These are phyloP conservation scores for Drosophila seguyi DNA, from an alignment of 1,140 invertebrate genomes.

Conservation along the genomic window DNA sequence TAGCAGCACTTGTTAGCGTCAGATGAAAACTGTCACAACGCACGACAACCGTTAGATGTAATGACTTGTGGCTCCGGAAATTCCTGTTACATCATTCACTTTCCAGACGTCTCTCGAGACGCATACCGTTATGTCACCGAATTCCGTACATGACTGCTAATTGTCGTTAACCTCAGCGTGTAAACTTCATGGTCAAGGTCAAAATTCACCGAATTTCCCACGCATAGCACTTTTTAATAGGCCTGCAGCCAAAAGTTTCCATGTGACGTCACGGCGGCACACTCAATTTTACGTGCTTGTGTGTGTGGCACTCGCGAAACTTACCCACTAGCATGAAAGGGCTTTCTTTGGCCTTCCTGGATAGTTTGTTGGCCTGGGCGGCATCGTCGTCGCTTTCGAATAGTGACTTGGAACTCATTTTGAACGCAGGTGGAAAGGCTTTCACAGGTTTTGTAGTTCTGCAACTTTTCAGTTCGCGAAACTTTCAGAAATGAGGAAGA, in stretches of 20 bases:
- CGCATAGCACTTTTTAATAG: constrained; percentile 10
- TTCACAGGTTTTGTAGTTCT: neutral
- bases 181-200: constrained; percentile 57
- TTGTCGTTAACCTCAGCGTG: constrained; percentile 15
- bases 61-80: neutral
- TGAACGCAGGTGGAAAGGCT: constrained; percentile 35
- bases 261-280: constrained; percentile 35
- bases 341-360: constrained; percentile 88
- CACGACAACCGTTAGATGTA: neutral
- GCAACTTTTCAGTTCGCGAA: constrained; percentile 25
- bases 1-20: constrained; percentile 9
- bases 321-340: constrained; percentile 89
- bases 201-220: constrained; percentile 23
- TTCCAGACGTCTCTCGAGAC: constrained; percentile 24
- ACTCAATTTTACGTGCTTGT: neutral
- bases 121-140: constrained; percentile 55
- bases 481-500: constrained; percentile 8
- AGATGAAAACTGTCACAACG: constrained; percentile 21
- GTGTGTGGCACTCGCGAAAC: constrained; percentile 14
- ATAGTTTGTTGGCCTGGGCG: constrained; percentile 87
- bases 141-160: neutral
- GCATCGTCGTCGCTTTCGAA: constrained; percentile 77
- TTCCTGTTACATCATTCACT: constrained; percentile 61
- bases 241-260: constrained; percentile 52
- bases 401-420: constrained; percentile 79